Conservation (phyloP, 2,113 vertebrate species). For the Cathartes aura region DNA sequence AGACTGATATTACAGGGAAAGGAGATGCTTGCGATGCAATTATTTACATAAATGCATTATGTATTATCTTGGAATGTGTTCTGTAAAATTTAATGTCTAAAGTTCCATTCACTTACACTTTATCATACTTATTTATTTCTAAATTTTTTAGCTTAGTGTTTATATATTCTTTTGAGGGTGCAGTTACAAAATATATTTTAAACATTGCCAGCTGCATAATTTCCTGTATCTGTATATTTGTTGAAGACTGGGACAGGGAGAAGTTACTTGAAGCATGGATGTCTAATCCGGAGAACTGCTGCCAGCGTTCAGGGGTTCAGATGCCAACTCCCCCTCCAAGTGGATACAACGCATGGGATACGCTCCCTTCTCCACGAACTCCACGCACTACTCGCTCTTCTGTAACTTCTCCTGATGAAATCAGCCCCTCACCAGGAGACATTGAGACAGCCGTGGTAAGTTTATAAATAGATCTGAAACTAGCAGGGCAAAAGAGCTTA, state of each 20-base stretch:
- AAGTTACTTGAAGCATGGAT: conserved; percentile 99
- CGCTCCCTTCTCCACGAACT: conserved; percentile 91
- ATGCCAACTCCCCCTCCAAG: conserved; percentile 96
- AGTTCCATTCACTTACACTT: not conserved
- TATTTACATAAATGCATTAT: not conserved
- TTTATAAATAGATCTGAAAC: not conserved
- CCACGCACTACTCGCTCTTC: conserved; percentile 93
- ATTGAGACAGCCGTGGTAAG: conserved; percentile 87
- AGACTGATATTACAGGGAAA: not conserved
- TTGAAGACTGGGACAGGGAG: conserved; percentile 96
- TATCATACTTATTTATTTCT: not conserved
- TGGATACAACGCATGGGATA: conserved; percentile 96
- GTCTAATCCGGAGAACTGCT: conserved; percentile 92
- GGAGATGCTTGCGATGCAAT: not conserved
- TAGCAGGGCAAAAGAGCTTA: not conserved
- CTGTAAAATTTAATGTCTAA: not conserved
- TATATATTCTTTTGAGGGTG: not conserved
- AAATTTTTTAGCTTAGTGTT: not conserved
- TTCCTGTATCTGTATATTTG: not conserved
- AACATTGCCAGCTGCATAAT: not conserved
- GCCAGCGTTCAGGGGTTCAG: conserved; percentile 95
- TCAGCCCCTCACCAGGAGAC: conserved; percentile 89
- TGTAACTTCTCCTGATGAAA: conserved; percentile 92
- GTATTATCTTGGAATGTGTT: not conserved
- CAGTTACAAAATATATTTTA: not conserved